Base-by-base conservation (phyloP, 2,888 invertebrate species). In the Camponotus fellah region DNA sequence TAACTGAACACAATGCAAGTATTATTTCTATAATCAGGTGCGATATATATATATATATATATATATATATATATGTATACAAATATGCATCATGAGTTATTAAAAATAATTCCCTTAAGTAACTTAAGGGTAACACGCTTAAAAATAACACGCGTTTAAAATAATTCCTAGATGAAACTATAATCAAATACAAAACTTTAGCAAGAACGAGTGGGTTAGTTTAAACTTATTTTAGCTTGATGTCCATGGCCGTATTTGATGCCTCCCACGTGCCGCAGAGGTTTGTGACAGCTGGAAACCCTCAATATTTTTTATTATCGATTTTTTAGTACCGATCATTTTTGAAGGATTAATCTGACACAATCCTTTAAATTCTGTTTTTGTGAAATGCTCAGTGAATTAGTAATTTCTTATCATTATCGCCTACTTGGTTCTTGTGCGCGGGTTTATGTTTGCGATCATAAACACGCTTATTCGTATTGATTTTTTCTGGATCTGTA, bases 401-500 rank as follows among this genome's bases (percentile, higher is more conserved):
- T 46, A 14, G 46, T 17, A 8, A 46, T 66, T 66, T 37, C 76
- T 74, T 0, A 90, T 76, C 85, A 90, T 87, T 2, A 32, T 90
- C 90, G 0, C 82, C 88, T 2, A 77, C 40, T 56, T 85, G 9
- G 40, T 90, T 89, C 21, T 14, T 21, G 0, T 0, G 77, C 68
- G 88, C 66, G 14, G 17, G 76, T 92, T 92, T 43, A 12, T 43
- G 40, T 9, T 71, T 12, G 37, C 71, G 86, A 79, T 93, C 86
- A 82, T 89, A 92, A 82, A 88, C 80, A 14, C 58, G 68, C 75
- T 92, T 84, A 80, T 90, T 92, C 1, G 8, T 82, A 37, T 69
- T 93, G 91, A 8, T 8, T 74, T 65, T 87, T 87, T 12, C n/a
- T 76, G 58, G 34, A 92, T 93, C 9, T 37, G 84, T 21, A 83